Base-by-base conservation (phyloP, 2,797 vertebrate genomes). In the Hoplostethus atlanticus region DNA sequence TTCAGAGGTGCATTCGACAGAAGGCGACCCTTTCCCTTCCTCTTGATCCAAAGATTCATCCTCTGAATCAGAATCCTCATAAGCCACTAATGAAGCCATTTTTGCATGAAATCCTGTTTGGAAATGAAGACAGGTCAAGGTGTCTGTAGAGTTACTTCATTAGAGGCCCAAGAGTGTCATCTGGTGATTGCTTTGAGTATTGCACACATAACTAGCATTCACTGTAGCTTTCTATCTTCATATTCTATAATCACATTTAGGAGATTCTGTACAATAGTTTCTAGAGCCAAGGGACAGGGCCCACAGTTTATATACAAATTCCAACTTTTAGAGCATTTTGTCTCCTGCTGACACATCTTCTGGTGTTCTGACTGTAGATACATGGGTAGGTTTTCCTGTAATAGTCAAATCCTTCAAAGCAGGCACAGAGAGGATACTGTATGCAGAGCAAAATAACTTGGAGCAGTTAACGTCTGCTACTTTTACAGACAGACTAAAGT, bases 51-150 rank as follows among this genome's bases (percentile, higher is more conserved):
- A 80, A 46, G 2, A 73, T 7, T 97, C 95, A 28, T 94, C 87
- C 55, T 97, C 97, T 0, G 96, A 94, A 69, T 96, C 97, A 4
- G 98, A 99, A 72, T 97, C 96, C 2, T 97, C 97, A 71, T 99
- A 99, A 51, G 95, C 95, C 87, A 99, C 98, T 84, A 99, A 84
- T 0, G 96, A 94, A 72, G 90, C 94, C 97, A 97, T 98, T 67
- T 56, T 84, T 52, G 44, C 60, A 47, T 51, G 12, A 54, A 61
- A 57, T 30, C 30, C 80, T 84, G 57, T 76, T 36, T 40, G 31
- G 70, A 81, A 83, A 71, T 0, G 59, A 31, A 60, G 38, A 12
- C 21, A 66, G 17, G 25, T 51, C 47, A 36, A 36, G 6, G 9
- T 40, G 5, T 56, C 4, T 67, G 21, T 38, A 2, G 2, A 12